Evolutionary conservation across 2,113 vertebrate species (phyloP).

Genomic region (Asarcornis scutulata): DNA sequence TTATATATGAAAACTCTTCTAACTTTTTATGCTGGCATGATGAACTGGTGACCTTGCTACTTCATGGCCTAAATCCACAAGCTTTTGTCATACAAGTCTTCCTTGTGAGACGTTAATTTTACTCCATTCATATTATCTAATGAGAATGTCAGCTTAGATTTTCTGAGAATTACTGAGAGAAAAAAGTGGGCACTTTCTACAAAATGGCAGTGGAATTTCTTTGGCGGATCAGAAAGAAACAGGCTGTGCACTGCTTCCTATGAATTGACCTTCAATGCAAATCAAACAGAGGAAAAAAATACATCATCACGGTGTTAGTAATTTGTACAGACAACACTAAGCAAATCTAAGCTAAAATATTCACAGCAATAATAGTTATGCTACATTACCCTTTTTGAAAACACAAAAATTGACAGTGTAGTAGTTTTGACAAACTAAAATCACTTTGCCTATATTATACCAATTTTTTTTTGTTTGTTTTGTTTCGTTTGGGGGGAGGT

Average conservation of each 20-base stretch:
- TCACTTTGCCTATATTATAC: neutral
- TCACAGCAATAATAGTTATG: neutral
- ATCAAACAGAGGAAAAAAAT: neutral
- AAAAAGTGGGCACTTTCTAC: neutral
- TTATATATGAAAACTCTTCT: neutral
- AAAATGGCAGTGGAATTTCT: neutral
- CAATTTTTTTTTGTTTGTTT: neutral
- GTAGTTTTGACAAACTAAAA: neutral
- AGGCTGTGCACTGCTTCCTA: neutral
- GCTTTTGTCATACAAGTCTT: neutral
- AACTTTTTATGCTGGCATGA: neutral
- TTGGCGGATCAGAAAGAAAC: neutral
- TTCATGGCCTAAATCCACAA: neutral
- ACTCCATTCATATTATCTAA: neutral
- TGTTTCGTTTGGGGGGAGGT: too few relatives aligned
- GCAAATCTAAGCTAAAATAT: neutral
- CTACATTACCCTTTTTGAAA: neutral
- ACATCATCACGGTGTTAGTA: rapidly evolving
- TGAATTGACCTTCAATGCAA: neutral
- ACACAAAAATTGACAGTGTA: neutral
- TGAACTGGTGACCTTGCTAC: neutral
- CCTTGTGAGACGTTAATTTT: neutral
- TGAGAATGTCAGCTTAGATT: neutral
- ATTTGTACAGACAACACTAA: neutral
- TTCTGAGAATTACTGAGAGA: neutral